Conservation (phyloP, 2,888 invertebrate species). For the Trichogramma evanescens region DNA sequence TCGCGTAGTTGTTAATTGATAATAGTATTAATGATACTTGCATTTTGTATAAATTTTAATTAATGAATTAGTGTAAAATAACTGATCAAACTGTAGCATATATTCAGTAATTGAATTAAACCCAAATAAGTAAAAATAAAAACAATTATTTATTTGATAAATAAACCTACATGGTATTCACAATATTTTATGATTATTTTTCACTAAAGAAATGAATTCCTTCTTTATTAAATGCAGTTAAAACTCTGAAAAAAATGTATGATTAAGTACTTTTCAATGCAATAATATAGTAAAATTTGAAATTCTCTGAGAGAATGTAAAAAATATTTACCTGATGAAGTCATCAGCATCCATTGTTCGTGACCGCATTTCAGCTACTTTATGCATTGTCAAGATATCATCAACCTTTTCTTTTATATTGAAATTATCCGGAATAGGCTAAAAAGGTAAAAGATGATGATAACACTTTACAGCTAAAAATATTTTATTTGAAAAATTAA, state of each 20-base stretch:
- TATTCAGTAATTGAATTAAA: conserved; percentile 23
- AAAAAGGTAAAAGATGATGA: conserved; percentile 30
- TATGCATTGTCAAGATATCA: conserved; percentile 61
- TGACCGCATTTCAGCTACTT: conserved; percentile 73
- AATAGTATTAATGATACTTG: conserved; percentile 16
- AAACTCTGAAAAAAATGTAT: conserved; percentile 51
- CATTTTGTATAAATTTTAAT: conserved; percentile 23
- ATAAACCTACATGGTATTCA: not conserved
- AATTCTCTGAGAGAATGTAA: not conserved
- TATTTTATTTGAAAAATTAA: not conserved
- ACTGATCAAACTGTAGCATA: conserved; percentile 22
- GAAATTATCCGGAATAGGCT: conserved; percentile 73
- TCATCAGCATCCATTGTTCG: conserved; percentile 95
- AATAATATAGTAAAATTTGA: conserved; percentile 1
- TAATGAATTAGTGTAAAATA: conserved; percentile 20
- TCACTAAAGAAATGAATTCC: conserved; percentile 82
- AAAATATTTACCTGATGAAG: conserved; percentile 63
- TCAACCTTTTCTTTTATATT: conserved; percentile 76
- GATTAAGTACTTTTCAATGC: conserved; percentile 11
- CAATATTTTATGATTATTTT: not conserved
- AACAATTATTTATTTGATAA: conserved; percentile 8
- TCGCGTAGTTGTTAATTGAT: conserved; percentile 14
- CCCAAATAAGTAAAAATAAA: not conserved
- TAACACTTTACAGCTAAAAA: not conserved
- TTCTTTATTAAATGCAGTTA: conserved; percentile 82